Evolutionary conservation across 2,113 vertebrate species (phyloP).

Genomic region (Danio rerio): DNA sequence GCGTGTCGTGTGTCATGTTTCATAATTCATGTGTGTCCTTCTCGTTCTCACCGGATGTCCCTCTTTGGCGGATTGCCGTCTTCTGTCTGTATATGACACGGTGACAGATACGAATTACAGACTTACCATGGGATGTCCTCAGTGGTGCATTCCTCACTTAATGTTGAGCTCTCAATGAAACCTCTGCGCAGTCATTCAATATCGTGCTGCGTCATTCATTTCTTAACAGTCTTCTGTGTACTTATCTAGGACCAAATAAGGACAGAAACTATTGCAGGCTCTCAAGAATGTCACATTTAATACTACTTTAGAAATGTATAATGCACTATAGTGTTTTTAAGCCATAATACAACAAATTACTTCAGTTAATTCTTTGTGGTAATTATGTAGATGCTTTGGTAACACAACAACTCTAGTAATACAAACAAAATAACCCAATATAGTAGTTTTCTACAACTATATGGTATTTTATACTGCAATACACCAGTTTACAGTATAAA

Average conservation of each 20-base stretch:
- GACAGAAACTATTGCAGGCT: neutral
- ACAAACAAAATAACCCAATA: too few relatives aligned
- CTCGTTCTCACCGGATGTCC: constrained; percentile 10
- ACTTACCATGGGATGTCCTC: too few relatives aligned
- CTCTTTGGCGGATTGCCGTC: constrained; percentile 10
- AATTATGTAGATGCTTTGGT: too few relatives aligned
- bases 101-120: constrained; percentile 32
- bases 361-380: too few relatives aligned
- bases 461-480: too few relatives aligned
- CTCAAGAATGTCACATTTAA: too few relatives aligned
- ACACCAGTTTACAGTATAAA: too few relatives aligned
- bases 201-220: neutral
- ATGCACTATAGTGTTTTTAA: too few relatives aligned
- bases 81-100: constrained; percentile 22
- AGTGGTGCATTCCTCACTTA: neutral
- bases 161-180: constrained; percentile 4
- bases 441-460: too few relatives aligned
- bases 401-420: too few relatives aligned
- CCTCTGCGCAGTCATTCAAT: constrained; percentile 28
- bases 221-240: neutral
- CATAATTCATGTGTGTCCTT: constrained; percentile 54
- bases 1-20: constrained; percentile 58
- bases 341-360: too few relatives aligned
- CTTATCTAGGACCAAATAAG: neutral
- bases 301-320: too few relatives aligned